A percentile compares a stretch with the other conserved stretches of the same genome.
Conservation (phyloP, 2,797 vertebrate genomes). For the Oreonectes daqikongensis region DNA sequence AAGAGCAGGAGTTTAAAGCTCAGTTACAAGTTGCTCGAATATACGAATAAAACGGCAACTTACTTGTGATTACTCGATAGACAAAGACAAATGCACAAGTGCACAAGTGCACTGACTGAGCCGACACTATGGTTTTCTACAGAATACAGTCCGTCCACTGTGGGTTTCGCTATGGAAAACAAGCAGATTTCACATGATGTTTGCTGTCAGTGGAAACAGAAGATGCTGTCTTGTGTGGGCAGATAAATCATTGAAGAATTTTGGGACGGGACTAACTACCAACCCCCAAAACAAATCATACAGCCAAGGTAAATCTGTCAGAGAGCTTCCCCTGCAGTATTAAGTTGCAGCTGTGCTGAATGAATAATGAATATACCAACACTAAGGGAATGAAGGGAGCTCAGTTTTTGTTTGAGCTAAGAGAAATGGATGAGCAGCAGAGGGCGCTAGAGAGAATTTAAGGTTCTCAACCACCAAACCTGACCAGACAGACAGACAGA, state of each 20-base stretch:
- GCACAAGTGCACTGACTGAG: neutral
- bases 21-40: neutral
- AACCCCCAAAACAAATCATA: constrained; percentile 38
- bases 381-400: neutral
- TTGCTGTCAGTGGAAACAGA: constrained; percentile 4
- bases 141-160: neutral
- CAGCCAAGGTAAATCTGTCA: constrained; percentile 31
- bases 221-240: constrained; percentile 2
- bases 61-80: neutral
- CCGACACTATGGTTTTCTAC: neutral
- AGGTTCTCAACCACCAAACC: neutral
- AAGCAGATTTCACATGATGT: neutral
- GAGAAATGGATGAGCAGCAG: neutral
- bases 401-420: neutral
- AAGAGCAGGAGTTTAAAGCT: neutral
- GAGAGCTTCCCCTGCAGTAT: neutral
- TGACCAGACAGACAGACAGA: neutral
- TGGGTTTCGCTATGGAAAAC: neutral
- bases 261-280: constrained; percentile 10
- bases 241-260: constrained; percentile 22
- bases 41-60: neutral
- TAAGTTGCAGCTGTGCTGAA: constrained; percentile 24
- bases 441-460: neutral
- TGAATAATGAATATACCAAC: neutral
- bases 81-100: neutral